Conservation (phyloP, 2,797 vertebrate genomes). For the Microhierax caerulescens region DNA sequence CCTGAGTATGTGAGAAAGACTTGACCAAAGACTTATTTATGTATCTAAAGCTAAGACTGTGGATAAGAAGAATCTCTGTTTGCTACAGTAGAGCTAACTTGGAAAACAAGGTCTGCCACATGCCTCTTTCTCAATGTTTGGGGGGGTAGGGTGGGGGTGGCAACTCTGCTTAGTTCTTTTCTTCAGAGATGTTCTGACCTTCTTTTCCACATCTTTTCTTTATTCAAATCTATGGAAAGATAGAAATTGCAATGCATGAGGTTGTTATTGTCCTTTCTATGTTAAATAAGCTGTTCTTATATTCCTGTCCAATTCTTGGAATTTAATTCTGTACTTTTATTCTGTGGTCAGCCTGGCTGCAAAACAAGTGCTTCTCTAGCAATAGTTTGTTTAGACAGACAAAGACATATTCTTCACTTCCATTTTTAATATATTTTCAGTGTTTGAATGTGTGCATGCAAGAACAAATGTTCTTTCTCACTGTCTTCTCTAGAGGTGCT, state of each 20-base stretch:
- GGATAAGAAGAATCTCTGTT: neutral
- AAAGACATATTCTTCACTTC: conserved; percentile 14
- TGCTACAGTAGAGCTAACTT: neutral
- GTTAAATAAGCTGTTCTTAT: neutral
- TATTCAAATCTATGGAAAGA: neutral
- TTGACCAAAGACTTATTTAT: neutral
- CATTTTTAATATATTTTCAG: neutral
- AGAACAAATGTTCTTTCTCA: neutral
- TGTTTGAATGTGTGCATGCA: neutral
- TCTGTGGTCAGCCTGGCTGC: neutral
- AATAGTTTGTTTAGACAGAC: conserved; percentile 51
- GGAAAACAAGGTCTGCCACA: neutral
- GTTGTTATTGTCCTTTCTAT: neutral
- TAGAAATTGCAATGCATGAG: neutral
- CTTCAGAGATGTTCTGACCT: neutral
- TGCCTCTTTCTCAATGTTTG: neutral
- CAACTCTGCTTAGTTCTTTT: neutral
- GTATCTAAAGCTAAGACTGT: neutral
- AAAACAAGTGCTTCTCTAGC: conserved; percentile 36
- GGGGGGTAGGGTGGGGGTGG: too few relatives aligned
- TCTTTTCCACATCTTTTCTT: neutral
- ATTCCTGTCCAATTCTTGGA: neutral
- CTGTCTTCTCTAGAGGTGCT: neutral
- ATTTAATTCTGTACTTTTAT: neutral
- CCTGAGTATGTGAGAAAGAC: neutral